phyloP scores from a whole-genome alignment of 2,888 invertebrate genomes.

The Saturnia japonica region DNA sequence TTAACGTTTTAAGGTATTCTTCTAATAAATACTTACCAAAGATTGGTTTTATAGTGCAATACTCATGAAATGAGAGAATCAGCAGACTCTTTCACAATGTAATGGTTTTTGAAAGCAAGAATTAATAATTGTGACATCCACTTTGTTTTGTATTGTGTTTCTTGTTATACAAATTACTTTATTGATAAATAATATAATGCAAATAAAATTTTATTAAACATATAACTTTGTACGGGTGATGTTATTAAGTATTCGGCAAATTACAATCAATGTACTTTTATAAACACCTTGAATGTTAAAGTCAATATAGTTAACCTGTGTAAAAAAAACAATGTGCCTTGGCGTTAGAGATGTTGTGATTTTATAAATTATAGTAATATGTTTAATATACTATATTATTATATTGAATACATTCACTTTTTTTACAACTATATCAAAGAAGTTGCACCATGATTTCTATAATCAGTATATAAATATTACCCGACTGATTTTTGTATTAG shows the following conservation, averaged over 20 bases:
- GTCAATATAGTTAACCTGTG: constrained; percentile 53
- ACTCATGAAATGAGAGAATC: constrained; percentile 24
- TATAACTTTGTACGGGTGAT: constrained; percentile 26
- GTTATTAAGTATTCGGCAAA: constrained; percentile 19
- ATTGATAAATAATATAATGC: constrained; percentile 27
- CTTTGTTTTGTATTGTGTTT: neutral
- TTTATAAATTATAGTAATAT: constrained; percentile 47
- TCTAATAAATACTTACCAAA: constrained; percentile 28
- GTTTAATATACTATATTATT: constrained; percentile 34
- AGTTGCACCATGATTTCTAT: neutral
- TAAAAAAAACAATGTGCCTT: constrained; percentile 71
- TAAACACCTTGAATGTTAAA: constrained; percentile 26
- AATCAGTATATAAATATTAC: neutral
- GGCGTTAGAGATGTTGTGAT: constrained; percentile 73
- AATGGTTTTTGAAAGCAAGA: neutral
- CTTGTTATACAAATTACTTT: constrained; percentile 6
- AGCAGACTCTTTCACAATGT: neutral
- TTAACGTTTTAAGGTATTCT: constrained; percentile 9
- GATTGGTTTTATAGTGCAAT: constrained; percentile 32
- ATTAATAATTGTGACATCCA: neutral
- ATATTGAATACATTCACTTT: neutral
- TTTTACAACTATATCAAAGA: constrained; percentile 2
- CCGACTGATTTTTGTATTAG: neutral
- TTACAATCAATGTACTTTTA: constrained; percentile 18
- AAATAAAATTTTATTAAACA: constrained; percentile 28